phyloP scores from a whole-genome alignment of 2,797 vertebrate species.

The Lepus oiostolus region DNA sequence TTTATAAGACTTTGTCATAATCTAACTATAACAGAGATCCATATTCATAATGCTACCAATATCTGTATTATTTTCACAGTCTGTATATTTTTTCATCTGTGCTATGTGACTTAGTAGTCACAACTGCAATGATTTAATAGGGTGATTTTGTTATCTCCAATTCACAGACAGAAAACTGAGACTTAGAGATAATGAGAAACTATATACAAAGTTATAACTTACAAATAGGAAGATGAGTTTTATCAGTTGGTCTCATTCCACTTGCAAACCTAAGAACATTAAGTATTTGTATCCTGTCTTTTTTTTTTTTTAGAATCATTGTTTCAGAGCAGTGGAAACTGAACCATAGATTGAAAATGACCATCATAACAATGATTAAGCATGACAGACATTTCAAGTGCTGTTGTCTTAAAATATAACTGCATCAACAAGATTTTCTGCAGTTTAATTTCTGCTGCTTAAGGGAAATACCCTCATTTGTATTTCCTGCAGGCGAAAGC shows the following conservation, averaged over 20 bases:
- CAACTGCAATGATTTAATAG: neutral
- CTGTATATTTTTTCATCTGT: neutral
- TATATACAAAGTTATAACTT: neutral
- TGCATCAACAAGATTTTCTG: constrained; percentile 32
- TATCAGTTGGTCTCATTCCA: constrained; percentile 7
- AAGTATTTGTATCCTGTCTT: neutral
- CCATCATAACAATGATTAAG: constrained; percentile 73
- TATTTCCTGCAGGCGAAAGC: constrained; percentile 56
- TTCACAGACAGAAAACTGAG: constrained; percentile 45
- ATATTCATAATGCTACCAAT: neutral
- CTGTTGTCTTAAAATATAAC: constrained; percentile 73
- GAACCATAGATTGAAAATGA: constrained; percentile 58
- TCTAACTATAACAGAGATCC: neutral
- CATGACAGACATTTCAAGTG: constrained; percentile 61
- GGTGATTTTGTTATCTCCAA: neutral
- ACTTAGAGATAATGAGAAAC: neutral
- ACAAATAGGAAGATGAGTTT: neutral
- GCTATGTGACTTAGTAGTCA: rapidly evolving
- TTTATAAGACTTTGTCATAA: neutral
- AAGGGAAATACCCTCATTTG: constrained; percentile 54
- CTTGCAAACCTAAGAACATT: neutral
- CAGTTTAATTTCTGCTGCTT: constrained; percentile 54
- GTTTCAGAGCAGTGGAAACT: neutral
- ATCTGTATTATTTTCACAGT: neutral
- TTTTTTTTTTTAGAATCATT: constrained; percentile 49